Evolutionary conservation across 2,113 vertebrate genomes (phyloP), one percentile per base, ranked within the genome.

Genomic region (Mola mola): DNA sequence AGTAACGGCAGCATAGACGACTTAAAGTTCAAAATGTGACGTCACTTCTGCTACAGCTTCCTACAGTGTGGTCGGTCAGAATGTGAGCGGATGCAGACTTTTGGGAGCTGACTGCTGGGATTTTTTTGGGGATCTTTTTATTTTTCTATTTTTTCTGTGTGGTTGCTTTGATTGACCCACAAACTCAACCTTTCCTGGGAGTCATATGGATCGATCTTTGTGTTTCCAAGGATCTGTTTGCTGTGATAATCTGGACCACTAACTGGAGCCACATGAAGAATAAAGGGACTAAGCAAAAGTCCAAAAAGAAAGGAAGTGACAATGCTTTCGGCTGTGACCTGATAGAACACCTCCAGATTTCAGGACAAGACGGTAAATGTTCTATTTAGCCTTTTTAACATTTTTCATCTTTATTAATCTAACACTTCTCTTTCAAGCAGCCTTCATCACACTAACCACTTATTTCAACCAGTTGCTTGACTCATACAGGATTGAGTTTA

Each of bases 241-340:
- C 79, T 79, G 76, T 66, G 58, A 84, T 77, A 66, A 34, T 42
- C 73, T 78, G 87, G 87, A 91, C 80, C 16, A 81, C 34, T 84
- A 81, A 90, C 72, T 77, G 88, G 87, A 87, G 75, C 85, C 96
- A 95, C 94, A 98, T 99, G 97, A 98, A 97, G 96, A 99, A 99
- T 94, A 99, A 98, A 94, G 94, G 94, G 83, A 94, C 93, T 62
- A 99, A 99, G 90, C 94, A 94, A 92, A 98, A 96, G 91, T 87
- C 93, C 84, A 97, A 95, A 90, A 95, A 95, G 88, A 99, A 96
- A 93, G 95, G 95, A 91, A 93, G 91, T 51, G 90, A 94, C 36
- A 92, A 94, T 72, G 95, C 92, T 4, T 99, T 99, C 77, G 95
- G 97, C 93, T 98, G 96, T 67, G 96, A 99, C 93, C 90, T 99